Evolutionary conservation across 2,888 invertebrate species (phyloP), one percentile per base, ranked within the genome.

Genomic region (Pecten maximus): DNA sequence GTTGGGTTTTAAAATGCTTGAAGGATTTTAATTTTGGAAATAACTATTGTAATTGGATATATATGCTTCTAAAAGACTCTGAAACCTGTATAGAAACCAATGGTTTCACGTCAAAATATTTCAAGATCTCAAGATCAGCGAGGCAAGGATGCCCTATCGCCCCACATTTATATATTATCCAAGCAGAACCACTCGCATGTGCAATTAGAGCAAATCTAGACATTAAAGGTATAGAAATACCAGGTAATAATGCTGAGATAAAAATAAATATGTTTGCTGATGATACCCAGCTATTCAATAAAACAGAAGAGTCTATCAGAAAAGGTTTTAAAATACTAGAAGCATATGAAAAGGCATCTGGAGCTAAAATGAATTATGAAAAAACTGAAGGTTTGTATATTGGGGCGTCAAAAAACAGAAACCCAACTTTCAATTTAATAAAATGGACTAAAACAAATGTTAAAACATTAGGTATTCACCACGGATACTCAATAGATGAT

Each of bases 11-110:
- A 4, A 28, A 39, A 50, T 60, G 60, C n/a, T 39, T 89, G n/a
- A 40, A 89, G 15, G 28, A n/a, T 12, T 89, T 89, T 44, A 89
- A 89, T 89, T 89, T 89, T 74, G 89, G 89, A 2, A 28, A 35
- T 2, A 89, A 89, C 10, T 89, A 74, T 87, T n/a, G 86, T 23
- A n/a, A 86, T 3, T 89, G 89, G 89, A 40, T 89, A 0, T 10
- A 89, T 44, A 89, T 89, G 86, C 4, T 87, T 10, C 12, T 87
- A 12, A 35, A 89, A 35, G n/a, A 86, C 2, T 40, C 89, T 8
- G 35, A 48, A 86, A 60, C 60, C 16, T 60, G n/a, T 23, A 60
- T 86, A 15, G 40, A 86, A 87, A 89, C 86, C 28, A 89, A 89
- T 87, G 44, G 87, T 0, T 86, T 40, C 23, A 44, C 44, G 0